Evolutionary conservation across 1,140 invertebrate species (phyloP), one percentile per base, ranked within the genome.

Genomic region (Coptotermes formosanus): DNA sequence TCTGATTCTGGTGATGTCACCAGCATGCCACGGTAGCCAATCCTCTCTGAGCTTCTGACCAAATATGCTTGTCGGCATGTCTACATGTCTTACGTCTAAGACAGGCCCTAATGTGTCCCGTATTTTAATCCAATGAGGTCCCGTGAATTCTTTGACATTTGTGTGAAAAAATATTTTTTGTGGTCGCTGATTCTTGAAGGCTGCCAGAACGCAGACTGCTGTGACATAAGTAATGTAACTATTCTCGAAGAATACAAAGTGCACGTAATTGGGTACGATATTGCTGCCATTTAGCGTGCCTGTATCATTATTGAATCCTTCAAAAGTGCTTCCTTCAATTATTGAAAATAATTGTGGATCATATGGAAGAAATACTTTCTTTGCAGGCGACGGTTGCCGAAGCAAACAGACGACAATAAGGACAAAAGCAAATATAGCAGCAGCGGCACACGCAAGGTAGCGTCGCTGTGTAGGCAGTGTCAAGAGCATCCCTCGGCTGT

Each of bases 251-350:
- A 84, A 84, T n/a, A 89, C 30, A 64, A 88, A 88, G 48, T 89
- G 88, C 0, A 89, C 87, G 48, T 85, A 86, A 48, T 89, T 89
- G 23, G 88, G 88, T 6, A 89, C 88, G 0, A 89, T 89, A 44
- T 88, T 86, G 21, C 82, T 55, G 25, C 88, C 88, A 52, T 87
- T 45, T 32, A 52, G 9, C 11, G 83, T 85, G 12, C 88, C 88
- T 8, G 84, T 86, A 21, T 86, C 87, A 85, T 89, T 89, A 82
- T 89, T 81, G 87, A 89, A 89, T 0, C 86, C 86, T 59, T 87
- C 81, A 55, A 88, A 89, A 75, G 0, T 75, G n/a, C 64, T 75
- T 11, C 64, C 64, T 75, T 75, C 64, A 2, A 75, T 75, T 75
- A n/a, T 75, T n/a, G 64, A 8, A 75, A 75, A 75, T n/a, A 75